Evolutionary conservation across 2,888 invertebrate species (phyloP).

Genomic region (Protonemura montana): DNA sequence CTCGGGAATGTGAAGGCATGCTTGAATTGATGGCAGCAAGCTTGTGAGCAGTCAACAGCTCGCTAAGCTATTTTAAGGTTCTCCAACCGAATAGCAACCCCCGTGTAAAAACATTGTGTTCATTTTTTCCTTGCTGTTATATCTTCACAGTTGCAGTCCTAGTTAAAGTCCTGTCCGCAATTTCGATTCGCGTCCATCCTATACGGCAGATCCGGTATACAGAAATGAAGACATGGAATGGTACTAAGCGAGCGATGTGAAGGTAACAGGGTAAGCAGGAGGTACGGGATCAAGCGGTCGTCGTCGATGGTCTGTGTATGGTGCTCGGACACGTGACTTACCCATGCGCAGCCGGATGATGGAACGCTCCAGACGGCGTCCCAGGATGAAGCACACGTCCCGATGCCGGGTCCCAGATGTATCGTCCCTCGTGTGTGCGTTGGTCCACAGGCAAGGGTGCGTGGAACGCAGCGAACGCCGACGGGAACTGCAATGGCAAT

Average conservation of each 20-base stretch:
- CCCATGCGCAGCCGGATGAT: conserved; percentile 57
- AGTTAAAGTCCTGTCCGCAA: not conserved
- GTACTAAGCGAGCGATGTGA: no score
- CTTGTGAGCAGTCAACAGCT: not conserved
- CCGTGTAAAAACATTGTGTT: not conserved
- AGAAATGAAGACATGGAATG: no score
- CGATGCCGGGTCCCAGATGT: conserved; percentile 59
- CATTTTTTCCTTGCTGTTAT: not conserved
- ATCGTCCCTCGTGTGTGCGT: conserved; percentile 63
- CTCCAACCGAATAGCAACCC: not conserved
- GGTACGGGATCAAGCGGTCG: no score
- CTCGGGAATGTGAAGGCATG: not conserved
- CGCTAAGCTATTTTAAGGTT: not conserved
- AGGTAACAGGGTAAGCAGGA: no score
- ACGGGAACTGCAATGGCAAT: conserved; percentile 56
- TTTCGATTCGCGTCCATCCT: no score
- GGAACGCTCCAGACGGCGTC: conserved; percentile 53
- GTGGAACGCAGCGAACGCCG: conserved; percentile 66
- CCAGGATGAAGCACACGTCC: conserved; percentile 52
- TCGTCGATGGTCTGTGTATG: no score
- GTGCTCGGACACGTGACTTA: conserved; percentile 52
- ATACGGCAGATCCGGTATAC: no score
- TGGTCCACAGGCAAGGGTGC: conserved; percentile 69
- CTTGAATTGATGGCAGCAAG: not conserved
- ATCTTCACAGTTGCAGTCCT: not conserved